Conservation (phyloP, 2,888 invertebrate species). For the Melinopterus prodromus region DNA sequence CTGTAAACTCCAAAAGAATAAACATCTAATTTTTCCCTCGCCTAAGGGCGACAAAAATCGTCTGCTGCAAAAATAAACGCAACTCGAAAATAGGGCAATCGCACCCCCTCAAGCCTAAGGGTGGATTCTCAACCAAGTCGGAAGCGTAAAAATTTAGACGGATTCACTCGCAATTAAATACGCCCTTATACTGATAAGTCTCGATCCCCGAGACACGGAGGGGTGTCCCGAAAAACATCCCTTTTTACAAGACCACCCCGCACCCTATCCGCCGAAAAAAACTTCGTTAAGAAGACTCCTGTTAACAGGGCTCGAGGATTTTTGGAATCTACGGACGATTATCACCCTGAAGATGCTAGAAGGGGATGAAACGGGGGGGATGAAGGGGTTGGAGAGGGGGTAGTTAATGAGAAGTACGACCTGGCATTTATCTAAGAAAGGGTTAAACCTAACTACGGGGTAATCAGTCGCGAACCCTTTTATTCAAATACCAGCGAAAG, state of each 20-base stretch:
- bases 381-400: not conserved
- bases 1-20: too few relatives aligned
- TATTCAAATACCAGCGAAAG: not conserved
- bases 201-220: conserved; percentile 44
- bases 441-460: conserved; percentile 58
- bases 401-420: conserved; percentile 53
- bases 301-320: conserved; percentile 56
- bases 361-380: not conserved
- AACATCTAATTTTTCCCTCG: too few relatives aligned
- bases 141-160: conserved; percentile 51
- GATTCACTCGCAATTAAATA: conserved; percentile 59
- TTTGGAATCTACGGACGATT: conserved; percentile 45
- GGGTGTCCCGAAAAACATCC: conserved; percentile 58
- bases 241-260: conserved; percentile 49
- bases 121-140: conserved; percentile 35
- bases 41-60: too few relatives aligned
- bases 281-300: conserved; percentile 54
- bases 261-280: conserved; percentile 48
- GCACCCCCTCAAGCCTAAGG: not conserved
- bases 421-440: conserved; percentile 61
- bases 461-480: conserved; percentile 56
- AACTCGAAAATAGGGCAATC: not conserved
- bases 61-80: too few relatives aligned
- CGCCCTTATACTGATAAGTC: conserved; percentile 60
- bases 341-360: not conserved